These are phyloP conservation scores for Platysteira castanea DNA, from an alignment of 2,113 vertebrate species.

Conservation along the genomic window DNA sequence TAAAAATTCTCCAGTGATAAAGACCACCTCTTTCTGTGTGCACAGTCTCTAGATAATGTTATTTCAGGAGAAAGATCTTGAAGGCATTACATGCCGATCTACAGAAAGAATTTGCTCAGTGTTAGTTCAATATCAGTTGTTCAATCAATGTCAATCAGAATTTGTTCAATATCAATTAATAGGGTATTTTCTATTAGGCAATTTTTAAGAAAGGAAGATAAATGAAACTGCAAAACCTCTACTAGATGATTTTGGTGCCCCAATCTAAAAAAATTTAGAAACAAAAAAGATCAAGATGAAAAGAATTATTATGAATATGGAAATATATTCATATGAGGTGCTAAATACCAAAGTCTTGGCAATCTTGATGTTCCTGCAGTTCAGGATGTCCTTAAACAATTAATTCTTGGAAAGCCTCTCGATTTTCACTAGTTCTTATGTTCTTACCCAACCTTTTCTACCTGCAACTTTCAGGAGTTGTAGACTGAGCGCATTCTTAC, in stretches of 20 bases:
- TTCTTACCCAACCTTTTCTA: background rate
- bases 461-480: background rate
- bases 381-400: background rate
- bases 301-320: background rate
- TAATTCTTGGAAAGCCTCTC: background rate
- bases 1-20: background rate
- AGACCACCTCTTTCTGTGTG: background rate
- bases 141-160: background rate
- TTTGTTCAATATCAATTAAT: background rate
- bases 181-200: background rate
- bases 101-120: background rate
- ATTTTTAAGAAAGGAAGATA: background rate
- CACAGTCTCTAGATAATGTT: background rate
- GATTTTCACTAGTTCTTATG: background rate
- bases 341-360: background rate
- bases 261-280: background rate
- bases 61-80: background rate
- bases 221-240: background rate
- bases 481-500: fast-evolving
- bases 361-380: background rate
- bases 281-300: background rate
- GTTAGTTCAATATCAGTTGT: background rate
- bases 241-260: background rate
- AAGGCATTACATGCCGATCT: background rate
- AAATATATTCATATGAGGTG: background rate